Evolutionary conservation across 2,113 vertebrate species (phyloP).

Genomic region (Saccopteryx bilineata): DNA sequence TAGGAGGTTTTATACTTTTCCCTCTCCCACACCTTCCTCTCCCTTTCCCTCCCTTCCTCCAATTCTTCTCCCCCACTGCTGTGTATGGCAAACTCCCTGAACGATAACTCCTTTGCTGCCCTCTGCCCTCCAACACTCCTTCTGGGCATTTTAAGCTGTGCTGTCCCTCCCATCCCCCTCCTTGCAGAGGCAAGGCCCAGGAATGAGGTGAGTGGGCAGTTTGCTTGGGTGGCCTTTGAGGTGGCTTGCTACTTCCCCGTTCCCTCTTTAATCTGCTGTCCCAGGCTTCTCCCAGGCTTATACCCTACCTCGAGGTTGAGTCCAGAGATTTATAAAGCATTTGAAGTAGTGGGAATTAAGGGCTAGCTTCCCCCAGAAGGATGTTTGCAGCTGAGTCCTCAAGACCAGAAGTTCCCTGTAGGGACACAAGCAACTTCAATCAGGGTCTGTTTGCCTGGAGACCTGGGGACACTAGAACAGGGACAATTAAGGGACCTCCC

Average conservation of each 20-base stretch:
- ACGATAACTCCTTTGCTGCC: no score
- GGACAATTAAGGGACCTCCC: not conserved
- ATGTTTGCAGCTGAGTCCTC: conserved; percentile 2
- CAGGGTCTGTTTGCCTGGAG: not conserved
- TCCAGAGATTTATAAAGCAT: not conserved
- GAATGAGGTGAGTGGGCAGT: not conserved
- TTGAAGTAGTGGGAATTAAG: not conserved
- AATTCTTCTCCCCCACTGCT: conserved; percentile 65
- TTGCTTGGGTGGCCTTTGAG: not conserved
- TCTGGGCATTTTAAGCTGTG: not conserved
- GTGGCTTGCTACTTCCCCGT: not conserved
- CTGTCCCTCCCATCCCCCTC: not conserved
- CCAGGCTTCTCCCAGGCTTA: not conserved
- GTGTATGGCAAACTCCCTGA: not conserved
- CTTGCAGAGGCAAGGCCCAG: not conserved
- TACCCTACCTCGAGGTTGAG: not conserved
- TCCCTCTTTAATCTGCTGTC: not conserved
- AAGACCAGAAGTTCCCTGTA: not conserved
- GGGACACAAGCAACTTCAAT: not conserved
- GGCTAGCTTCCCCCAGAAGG: not conserved
- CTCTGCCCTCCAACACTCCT: not conserved
- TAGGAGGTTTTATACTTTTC: not conserved
- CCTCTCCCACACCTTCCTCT: conserved; percentile 71
- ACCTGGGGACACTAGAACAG: not conserved
- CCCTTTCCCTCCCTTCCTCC: conserved; percentile 63